These are phyloP conservation scores for Thalassophryne amazonica DNA, from an alignment of 2,797 vertebrate genomes.

Conservation along the genomic window DNA sequence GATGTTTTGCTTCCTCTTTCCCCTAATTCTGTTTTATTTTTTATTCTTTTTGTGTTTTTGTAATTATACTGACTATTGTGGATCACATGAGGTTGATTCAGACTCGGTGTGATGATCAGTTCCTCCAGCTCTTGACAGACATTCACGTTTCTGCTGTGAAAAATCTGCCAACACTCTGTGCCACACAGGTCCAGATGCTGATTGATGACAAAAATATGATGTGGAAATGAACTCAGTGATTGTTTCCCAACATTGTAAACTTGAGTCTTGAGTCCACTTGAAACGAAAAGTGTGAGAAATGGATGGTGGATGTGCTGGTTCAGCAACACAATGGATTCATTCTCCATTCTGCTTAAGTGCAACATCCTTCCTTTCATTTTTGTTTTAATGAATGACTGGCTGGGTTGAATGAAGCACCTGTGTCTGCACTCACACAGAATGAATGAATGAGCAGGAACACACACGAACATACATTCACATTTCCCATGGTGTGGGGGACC, in stretches of 20 bases:
- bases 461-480: slow-evolving; percentile 14
- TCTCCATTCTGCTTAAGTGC: slow-evolving; percentile 53
- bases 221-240: slow-evolving; percentile 49
- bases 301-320: slow-evolving; percentile 38
- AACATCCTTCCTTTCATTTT: slow-evolving; percentile 73
- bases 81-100: too few relatives aligned
- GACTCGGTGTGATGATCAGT: too few relatives aligned
- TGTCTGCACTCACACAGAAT: slow-evolving; percentile 12
- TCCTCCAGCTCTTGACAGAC: too few relatives aligned
- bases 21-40: too few relatives aligned
- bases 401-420: slow-evolving; percentile 58
- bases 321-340: slow-evolving; percentile 62
- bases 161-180: not conserved
- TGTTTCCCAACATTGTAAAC: slow-evolving; percentile 69
- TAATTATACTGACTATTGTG: too few relatives aligned
- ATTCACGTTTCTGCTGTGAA: too few relatives aligned
- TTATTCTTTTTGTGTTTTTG: too few relatives aligned
- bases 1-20: too few relatives aligned
- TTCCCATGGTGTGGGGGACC: too few relatives aligned
- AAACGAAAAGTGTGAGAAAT: slow-evolving; percentile 73
- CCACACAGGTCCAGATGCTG: slow-evolving; percentile 17
- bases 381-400: slow-evolving; percentile 57
- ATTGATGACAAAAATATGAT: not conserved
- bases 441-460: slow-evolving; percentile 33
- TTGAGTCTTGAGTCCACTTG: slow-evolving; percentile 19